Percentiles rank a stretch among this genome's conserved stretches.
phyloP scores from a whole-genome alignment of 1,140 invertebrate species.

The Drosophila sproati region DNA sequence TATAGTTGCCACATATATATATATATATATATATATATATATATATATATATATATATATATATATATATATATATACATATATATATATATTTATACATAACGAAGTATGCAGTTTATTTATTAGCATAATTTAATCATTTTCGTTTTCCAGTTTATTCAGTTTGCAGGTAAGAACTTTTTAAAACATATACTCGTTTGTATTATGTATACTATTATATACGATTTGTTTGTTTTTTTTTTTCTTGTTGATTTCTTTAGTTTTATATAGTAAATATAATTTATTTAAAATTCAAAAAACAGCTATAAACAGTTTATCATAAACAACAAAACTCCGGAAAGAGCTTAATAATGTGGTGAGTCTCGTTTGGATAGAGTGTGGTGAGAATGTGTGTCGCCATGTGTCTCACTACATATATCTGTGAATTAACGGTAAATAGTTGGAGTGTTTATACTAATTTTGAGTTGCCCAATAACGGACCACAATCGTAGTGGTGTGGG shows the following conservation, averaged over 20 bases:
- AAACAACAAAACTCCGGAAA: constrained; percentile 72
- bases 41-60: constrained; percentile 25
- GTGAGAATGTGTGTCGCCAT: constrained; percentile 25
- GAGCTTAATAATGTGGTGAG: constrained; percentile 71
- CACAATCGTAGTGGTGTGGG: too few species aligned
- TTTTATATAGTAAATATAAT: constrained; percentile 79
- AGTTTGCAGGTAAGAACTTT: constrained; percentile 69
- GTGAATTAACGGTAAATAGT: constrained; percentile 17
- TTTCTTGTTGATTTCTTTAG: constrained; percentile 41
- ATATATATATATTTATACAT: constrained; percentile 29
- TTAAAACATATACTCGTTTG: constrained; percentile 71
- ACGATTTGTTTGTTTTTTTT: constrained; percentile 40
- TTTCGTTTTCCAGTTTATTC: constrained; percentile 43
- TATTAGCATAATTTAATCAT: constrained; percentile 65
- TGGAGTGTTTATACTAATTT: constrained; percentile 16
- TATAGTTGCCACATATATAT: constrained; percentile 65
- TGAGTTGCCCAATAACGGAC: constrained; percentile 14
- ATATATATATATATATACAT: constrained; percentile 21
- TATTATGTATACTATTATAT: constrained; percentile 59
- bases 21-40: constrained; percentile 45
- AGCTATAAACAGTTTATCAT: constrained; percentile 79
- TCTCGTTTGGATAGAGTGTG: constrained; percentile 10
- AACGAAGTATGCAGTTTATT: constrained; percentile 62
- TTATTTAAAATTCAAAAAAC: constrained; percentile 81
- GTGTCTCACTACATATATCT: neutral